Evolutionary conservation across 1,140 invertebrate species (phyloP).

Genomic region (Colletes gigas): DNA sequence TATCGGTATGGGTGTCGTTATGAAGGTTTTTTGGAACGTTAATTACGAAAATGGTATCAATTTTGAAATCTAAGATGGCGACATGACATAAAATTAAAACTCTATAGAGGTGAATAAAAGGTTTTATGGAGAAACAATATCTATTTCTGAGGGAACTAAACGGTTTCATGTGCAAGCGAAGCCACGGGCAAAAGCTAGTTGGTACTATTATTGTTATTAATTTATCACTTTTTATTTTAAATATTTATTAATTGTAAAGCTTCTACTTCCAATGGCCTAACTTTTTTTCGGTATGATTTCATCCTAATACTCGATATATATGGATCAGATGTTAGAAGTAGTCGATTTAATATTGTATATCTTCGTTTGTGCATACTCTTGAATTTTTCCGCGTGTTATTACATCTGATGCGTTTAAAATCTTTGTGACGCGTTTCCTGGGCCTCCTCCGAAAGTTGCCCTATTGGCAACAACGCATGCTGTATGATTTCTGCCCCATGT

Average conservation of each 20-base stretch:
- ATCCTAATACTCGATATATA: not conserved
- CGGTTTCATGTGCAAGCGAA: too few relatives aligned
- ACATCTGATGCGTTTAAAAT: not conserved
- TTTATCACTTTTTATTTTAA: too few relatives aligned
- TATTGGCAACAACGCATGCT: not conserved
- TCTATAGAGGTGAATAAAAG: too few relatives aligned
- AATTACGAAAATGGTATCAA: too few relatives aligned
- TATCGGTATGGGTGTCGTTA: too few relatives aligned
- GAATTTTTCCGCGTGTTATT: not conserved
- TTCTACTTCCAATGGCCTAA: not conserved
- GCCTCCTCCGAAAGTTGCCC: not conserved
- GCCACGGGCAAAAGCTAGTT: too few relatives aligned
- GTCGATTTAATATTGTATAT: not conserved
- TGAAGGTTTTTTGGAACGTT: too few relatives aligned
- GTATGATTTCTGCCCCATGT: not conserved
- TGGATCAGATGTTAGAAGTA: not conserved
- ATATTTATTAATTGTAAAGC: not conserved
- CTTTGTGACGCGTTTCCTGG: not conserved
- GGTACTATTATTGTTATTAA: too few relatives aligned
- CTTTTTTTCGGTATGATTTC: not conserved
- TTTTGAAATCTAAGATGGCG: too few relatives aligned
- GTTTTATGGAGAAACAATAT: too few relatives aligned
- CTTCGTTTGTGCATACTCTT: not conserved
- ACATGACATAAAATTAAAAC: too few relatives aligned
- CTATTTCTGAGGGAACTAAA: too few relatives aligned